A percentile compares a stretch with the other conserved stretches of the same genome.
phyloP scores from a whole-genome alignment of 2,797 vertebrate genomes.

The Oryzias sinensis region DNA sequence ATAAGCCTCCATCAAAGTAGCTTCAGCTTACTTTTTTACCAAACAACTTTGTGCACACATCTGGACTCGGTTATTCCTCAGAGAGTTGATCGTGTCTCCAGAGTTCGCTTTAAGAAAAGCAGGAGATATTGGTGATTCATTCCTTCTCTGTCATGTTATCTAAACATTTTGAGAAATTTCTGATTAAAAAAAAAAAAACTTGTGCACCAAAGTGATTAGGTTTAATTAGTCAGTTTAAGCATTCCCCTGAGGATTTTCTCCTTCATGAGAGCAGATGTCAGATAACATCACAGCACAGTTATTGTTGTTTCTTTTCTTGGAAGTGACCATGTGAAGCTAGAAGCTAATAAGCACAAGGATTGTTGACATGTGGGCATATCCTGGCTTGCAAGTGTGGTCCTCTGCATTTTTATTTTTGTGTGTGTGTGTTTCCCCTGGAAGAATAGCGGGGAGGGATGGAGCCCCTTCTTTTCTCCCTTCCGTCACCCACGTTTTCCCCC shows the following conservation, averaged over 20 bases:
- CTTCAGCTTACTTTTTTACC: conserved; percentile 15
- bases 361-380: conserved; percentile 70
- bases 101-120: conserved; percentile 27
- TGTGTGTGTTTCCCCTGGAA: conserved; percentile 22
- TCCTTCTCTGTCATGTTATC: conserved; percentile 17
- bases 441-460: conserved; percentile 30
- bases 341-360: conserved; percentile 41
- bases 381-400: conserved; percentile 69
- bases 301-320: conserved; percentile 34
- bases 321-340: conserved; percentile 51
- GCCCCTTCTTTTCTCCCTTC: conserved; percentile 55
- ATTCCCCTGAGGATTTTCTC: conserved; percentile 10
- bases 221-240: conserved; percentile 20
- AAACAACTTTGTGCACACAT: conserved; percentile 67
- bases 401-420: conserved; percentile 57
- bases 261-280: conserved; percentile 38
- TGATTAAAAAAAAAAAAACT: conserved; percentile 7
- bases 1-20: conserved; percentile 69
- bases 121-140: conserved; percentile 34
- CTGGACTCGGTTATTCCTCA: conserved; percentile 80
- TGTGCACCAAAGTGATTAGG: conserved; percentile 5
- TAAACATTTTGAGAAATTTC: conserved; percentile 21
- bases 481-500: conserved; percentile 46
- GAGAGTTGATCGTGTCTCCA: conserved; percentile 55
- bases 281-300: conserved; percentile 34